These are phyloP conservation scores for Cynaeus angustus DNA, from an alignment of 2,888 invertebrate genomes.

Conservation along the genomic window DNA sequence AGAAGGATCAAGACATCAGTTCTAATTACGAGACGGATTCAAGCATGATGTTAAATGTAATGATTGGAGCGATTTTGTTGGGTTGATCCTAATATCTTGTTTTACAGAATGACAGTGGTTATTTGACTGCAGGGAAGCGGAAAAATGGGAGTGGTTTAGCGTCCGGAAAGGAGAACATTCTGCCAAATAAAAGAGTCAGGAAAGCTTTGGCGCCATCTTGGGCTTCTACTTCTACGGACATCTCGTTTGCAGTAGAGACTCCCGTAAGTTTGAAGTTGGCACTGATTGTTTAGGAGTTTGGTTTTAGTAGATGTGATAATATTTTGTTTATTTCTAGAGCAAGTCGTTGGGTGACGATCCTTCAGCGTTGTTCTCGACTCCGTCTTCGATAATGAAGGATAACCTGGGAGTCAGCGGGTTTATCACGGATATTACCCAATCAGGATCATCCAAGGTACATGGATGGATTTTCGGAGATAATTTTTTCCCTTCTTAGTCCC, in stretches of 20 bases:
- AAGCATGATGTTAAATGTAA: conserved; percentile 64
- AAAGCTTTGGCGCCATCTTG: conserved; percentile 88
- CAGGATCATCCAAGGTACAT: conserved; percentile 70
- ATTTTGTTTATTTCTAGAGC: conserved; percentile 78
- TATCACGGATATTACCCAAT: conserved; percentile 73
- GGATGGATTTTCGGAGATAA: conserved; percentile 69
- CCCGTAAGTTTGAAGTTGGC: conserved; percentile 75
- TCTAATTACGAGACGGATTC: conserved; percentile 71
- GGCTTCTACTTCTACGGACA: conserved; percentile 77
- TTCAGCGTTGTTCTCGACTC: conserved; percentile 89
- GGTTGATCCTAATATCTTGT: conserved; percentile 3
- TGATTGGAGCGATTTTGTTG: conserved; percentile 31
- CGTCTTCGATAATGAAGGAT: conserved; percentile 90
- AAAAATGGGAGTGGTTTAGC: conserved; percentile 64
- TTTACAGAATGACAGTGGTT: conserved; percentile 75
- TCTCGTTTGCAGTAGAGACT: conserved; percentile 84
- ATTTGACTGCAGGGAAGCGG: conserved; percentile 73
- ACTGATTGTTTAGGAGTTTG: neutral
- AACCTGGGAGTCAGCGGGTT: conserved; percentile 81
- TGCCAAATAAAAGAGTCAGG: conserved; percentile 83
- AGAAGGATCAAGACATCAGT: conserved; percentile 81
- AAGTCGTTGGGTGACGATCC: conserved; percentile 87
- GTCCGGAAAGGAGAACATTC: conserved; percentile 80
- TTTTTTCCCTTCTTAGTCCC: conserved; percentile 61
- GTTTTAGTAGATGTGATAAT: neutral